phyloP scores from a whole-genome alignment of 2,113 vertebrate species.

The Felis catus region DNA sequence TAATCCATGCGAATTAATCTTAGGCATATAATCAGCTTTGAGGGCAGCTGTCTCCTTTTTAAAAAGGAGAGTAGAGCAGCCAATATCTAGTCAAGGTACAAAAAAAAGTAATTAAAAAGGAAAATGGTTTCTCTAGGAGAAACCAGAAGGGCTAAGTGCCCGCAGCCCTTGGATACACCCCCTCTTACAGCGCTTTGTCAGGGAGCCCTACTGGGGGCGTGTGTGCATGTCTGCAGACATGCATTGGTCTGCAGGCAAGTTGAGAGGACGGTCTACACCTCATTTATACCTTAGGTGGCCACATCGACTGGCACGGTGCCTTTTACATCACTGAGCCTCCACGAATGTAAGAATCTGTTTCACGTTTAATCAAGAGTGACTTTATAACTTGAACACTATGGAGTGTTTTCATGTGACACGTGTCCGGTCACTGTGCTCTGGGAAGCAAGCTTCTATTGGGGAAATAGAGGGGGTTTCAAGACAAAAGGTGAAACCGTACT shows the following conservation, averaged over 20 bases:
- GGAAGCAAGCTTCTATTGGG: not conserved
- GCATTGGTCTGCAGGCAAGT: not conserved
- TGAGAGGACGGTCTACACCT: not conserved
- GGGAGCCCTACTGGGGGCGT: not conserved
- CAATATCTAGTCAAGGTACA: not conserved
- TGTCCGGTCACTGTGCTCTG: not conserved
- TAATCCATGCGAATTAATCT: not conserved
- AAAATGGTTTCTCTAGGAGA: not conserved
- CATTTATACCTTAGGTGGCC: not conserved
- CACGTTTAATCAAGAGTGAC: not conserved
- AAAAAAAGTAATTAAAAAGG: not conserved
- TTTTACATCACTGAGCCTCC: not conserved
- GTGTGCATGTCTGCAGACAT: not conserved
- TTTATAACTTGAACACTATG: not conserved
- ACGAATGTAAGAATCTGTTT: not conserved
- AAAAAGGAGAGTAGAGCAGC: not conserved
- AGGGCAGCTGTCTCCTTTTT: not conserved
- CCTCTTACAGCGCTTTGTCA: not conserved
- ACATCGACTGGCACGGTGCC: not conserved
- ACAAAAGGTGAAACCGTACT: not conserved
- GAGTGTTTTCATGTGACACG: not conserved
- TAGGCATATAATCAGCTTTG: not conserved
- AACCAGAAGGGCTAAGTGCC: not conserved
- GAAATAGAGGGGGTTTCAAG: not conserved
- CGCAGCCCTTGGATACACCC: not conserved